phyloP scores from a whole-genome alignment of 2,888 invertebrate species.

The Galeruca laticollis region DNA sequence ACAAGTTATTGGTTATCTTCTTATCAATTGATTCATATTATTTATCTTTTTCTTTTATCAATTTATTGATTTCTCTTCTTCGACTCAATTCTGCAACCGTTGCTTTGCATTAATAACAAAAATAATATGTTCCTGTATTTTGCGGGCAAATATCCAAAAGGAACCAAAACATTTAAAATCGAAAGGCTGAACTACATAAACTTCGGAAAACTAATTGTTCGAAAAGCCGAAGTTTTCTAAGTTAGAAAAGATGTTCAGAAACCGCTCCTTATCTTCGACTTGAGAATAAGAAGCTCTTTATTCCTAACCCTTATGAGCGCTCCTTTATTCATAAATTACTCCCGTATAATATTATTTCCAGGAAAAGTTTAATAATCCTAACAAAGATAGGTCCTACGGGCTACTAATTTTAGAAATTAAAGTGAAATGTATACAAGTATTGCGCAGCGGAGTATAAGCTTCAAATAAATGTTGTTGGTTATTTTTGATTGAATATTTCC shows the following conservation, averaged over 20 bases:
- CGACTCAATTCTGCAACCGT: too few species aligned
- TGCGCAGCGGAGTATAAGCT: too few species aligned
- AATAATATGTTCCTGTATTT: conserved; percentile 1
- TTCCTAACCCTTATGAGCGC: conserved; percentile 2
- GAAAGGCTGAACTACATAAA: conserved; percentile 17
- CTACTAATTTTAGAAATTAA: neutral
- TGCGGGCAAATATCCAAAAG: conserved; percentile 21
- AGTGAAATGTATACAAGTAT: too few species aligned
- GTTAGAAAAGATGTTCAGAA: conserved; percentile 28
- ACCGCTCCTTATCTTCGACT: conserved; percentile 4
- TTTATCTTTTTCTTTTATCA: too few species aligned
- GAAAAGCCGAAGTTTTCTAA: conserved; percentile 27
- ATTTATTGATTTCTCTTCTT: too few species aligned
- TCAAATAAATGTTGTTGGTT: too few species aligned
- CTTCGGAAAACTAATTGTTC: conserved; percentile 32
- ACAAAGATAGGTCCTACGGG: neutral
- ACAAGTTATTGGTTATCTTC: too few species aligned
- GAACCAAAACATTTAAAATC: conserved; percentile 22
- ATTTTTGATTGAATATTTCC: too few species aligned
- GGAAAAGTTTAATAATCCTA: neutral
- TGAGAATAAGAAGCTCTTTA: neutral
- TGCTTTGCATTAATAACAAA: neutral
- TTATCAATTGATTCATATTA: too few species aligned
- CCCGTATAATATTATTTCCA: conserved; percentile 4
- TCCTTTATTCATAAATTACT: conserved; percentile 22